phyloP scores from a whole-genome alignment of 2,888 invertebrate genomes.

The Anthoptus insignis region DNA sequence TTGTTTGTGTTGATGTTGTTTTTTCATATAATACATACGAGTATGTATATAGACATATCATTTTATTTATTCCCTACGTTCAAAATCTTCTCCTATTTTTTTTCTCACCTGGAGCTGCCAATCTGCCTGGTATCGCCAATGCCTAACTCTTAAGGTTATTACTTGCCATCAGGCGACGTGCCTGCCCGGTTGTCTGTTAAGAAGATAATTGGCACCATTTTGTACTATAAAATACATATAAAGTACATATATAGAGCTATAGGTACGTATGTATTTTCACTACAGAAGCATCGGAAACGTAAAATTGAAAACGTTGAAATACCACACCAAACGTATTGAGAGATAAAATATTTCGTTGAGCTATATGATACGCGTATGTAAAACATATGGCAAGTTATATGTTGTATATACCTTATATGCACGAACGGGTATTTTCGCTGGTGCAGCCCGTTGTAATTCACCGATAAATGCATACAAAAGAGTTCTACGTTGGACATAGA shows the following conservation, averaged over 20 bases:
- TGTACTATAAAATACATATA: too few species aligned
- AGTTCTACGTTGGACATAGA: constrained; percentile 67
- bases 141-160: too few species aligned
- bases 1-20: too few species aligned
- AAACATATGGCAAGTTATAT: constrained; percentile 24
- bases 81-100: too few species aligned
- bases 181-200: too few species aligned
- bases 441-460: constrained; percentile 82
- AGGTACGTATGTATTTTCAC: background rate
- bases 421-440: constrained; percentile 64
- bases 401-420: constrained; percentile 36
- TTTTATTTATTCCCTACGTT: too few species aligned
- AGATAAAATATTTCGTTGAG: constrained; percentile 18
- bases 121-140: too few species aligned
- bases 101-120: too few species aligned
- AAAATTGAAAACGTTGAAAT: constrained; percentile 18
- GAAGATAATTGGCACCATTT: background rate
- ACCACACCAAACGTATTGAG: constrained; percentile 21
- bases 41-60: too few species aligned
- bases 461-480: constrained; percentile 85
- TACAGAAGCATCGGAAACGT: background rate
- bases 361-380: constrained; percentile 26
- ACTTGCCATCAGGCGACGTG: too few species aligned
- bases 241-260: too few species aligned
- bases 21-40: too few species aligned